Evolutionary conservation across 2,888 invertebrate species (phyloP).

Genomic region (Arrhopalites spinosus): DNA sequence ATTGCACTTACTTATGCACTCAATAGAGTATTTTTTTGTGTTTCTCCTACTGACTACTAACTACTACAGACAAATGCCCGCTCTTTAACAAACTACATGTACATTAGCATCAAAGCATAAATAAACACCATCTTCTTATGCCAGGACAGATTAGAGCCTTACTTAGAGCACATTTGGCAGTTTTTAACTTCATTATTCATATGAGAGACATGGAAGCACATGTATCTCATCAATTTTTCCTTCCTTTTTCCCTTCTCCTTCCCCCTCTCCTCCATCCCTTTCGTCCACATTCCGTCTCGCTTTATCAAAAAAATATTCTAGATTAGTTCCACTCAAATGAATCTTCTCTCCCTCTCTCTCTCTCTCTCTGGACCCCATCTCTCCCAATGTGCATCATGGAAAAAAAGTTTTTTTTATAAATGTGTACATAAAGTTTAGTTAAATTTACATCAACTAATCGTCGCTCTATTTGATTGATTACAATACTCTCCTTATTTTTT

Average conservation of each 20-base stretch:
- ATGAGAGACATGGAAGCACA: constrained; percentile 25
- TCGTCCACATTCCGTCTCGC: constrained; percentile 12
- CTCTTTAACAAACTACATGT: constrained; percentile 22
- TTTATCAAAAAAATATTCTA: constrained; percentile 25
- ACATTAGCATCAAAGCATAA: constrained; percentile 32
- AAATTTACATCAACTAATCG: too few relatives aligned
- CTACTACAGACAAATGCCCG: constrained; percentile 7
- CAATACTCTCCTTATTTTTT: too few relatives aligned
- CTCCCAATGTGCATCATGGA: too few relatives aligned
- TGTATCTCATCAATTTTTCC: constrained; percentile 27
- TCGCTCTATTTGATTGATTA: too few relatives aligned
- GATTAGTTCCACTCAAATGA: constrained; percentile 32
- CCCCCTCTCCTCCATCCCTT: not conserved
- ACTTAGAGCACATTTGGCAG: not conserved
- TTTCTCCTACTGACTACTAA: too few relatives aligned
- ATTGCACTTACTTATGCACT: too few relatives aligned
- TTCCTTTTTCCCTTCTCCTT: not conserved
- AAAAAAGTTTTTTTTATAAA: too few relatives aligned
- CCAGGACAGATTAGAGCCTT: constrained; percentile 18
- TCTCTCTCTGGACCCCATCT: too few relatives aligned
- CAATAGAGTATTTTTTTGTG: too few relatives aligned
- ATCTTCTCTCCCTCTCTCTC: not conserved
- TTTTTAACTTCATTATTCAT: constrained; percentile 18
- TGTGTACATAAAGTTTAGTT: too few relatives aligned
- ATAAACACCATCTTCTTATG: constrained; percentile 30